phyloP scores from a whole-genome alignment of 2,888 invertebrate species.

The Temnothorax rugatulus region DNA sequence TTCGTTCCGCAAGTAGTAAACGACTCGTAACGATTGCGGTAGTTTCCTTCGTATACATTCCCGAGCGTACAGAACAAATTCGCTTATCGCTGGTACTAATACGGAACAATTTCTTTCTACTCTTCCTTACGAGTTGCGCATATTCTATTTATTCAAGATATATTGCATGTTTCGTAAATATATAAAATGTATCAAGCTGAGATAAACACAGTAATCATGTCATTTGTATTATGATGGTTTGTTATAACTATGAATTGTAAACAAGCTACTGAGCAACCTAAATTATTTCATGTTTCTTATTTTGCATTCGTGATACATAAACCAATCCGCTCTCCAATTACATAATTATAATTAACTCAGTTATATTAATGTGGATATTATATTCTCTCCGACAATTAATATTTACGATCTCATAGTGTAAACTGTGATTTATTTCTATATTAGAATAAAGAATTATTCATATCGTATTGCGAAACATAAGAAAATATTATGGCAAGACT shows the following conservation, averaged over 20 bases:
- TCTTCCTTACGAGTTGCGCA: not conserved
- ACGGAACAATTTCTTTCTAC: not conserved
- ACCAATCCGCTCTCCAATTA: not conserved
- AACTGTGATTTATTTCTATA: not conserved
- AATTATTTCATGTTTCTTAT: not conserved
- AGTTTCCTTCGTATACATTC: slow-evolving; percentile 35
- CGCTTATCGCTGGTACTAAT: slow-evolving; percentile 27
- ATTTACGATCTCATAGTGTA: not conserved
- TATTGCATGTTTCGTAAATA: not conserved
- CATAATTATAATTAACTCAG: not conserved
- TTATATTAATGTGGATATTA: not conserved
- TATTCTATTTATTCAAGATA: slow-evolving; percentile 16
- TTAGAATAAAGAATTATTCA: not conserved
- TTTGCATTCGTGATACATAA: not conserved
- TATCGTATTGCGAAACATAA: not conserved
- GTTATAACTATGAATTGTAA: slow-evolving; percentile 20
- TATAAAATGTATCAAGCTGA: not conserved
- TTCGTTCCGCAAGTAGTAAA: slow-evolving; percentile 50
- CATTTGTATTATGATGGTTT: not conserved
- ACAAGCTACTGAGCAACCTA: not conserved
- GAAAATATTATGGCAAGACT: not conserved
- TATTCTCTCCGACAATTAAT: not conserved
- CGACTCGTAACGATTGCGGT: slow-evolving; percentile 46
- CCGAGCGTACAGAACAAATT: slow-evolving; percentile 29
- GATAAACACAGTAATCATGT: slow-evolving; percentile 6